Evolutionary conservation across 2,888 invertebrate genomes (phyloP).

Genomic region (Nebria salina): DNA sequence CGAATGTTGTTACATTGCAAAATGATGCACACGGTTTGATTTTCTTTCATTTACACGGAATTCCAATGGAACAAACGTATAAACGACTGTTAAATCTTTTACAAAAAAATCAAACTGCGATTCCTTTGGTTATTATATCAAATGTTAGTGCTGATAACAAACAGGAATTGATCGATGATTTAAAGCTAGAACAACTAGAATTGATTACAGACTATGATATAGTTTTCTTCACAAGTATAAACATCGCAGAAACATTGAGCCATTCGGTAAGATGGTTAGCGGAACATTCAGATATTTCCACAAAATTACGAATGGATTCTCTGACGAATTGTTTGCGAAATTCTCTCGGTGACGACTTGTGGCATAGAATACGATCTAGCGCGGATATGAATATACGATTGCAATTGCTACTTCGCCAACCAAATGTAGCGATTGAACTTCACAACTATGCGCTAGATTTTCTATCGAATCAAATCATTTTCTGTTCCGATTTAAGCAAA

Average conservation of each 20-base stretch:
- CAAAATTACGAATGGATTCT: constrained; percentile 69
- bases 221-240: constrained; percentile 57
- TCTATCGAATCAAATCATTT: background rate
- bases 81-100: constrained; percentile 64
- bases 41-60: constrained; percentile 49
- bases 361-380: constrained; percentile 65
- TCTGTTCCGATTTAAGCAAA: constrained; percentile 67
- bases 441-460: constrained; percentile 72
- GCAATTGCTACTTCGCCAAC: constrained; percentile 64
- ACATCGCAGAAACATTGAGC: constrained; percentile 55
- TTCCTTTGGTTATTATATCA: constrained; percentile 18
- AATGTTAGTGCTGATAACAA: background rate
- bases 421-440: constrained; percentile 69
- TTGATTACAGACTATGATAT: constrained; percentile 63
- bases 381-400: constrained; percentile 62
- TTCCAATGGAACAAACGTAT: background rate
- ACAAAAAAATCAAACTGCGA: constrained; percentile 51
- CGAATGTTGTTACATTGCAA: constrained; percentile 53
- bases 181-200: constrained; percentile 52
- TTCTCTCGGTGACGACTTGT: constrained; percentile 71
- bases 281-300: constrained; percentile 64
- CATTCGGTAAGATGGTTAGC: constrained; percentile 61
- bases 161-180: background rate
- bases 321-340: constrained; percentile 67
- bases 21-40: constrained; percentile 57